phyloP scores from a whole-genome alignment of 1,140 invertebrate species.

The Pristionchus pacificus region DNA sequence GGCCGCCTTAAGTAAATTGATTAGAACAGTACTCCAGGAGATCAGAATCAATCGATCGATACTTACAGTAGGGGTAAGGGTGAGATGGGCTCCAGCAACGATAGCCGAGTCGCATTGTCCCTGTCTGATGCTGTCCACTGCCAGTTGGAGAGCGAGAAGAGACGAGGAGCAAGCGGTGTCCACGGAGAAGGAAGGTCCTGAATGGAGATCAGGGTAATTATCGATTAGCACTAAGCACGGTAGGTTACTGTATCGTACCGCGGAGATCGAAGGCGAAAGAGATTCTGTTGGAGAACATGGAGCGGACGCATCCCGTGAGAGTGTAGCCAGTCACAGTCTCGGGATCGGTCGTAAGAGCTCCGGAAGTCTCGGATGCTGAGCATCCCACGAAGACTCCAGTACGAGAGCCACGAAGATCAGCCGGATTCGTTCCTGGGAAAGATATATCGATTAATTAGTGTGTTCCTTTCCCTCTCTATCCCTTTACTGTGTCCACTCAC shows the following conservation, averaged over 20 bases:
- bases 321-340: conserved; percentile 79
- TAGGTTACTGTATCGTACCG: conserved; percentile 36
- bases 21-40: too few species aligned
- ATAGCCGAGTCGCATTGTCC: conserved; percentile 87
- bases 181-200: conserved; percentile 80
- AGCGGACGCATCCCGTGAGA: conserved; percentile 81
- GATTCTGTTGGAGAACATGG: conserved; percentile 92
- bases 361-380: conserved; percentile 65
- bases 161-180: conserved; percentile 94
- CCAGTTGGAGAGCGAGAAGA: conserved; percentile 77
- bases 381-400: conserved; percentile 58
- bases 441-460: background rate
- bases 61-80: conserved; percentile 73
- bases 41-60: background rate
- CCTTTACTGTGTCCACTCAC: too few species aligned
- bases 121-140: conserved; percentile 73
- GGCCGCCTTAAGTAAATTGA: conserved; percentile 60
- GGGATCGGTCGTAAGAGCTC: conserved; percentile 73
- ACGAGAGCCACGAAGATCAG: conserved; percentile 56
- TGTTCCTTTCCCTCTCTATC: background rate
- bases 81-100: conserved; percentile 78
- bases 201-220: background rate
- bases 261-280: conserved; percentile 82
- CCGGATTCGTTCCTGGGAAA: conserved; percentile 68
- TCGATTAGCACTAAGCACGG: too few species aligned